phyloP scores from a whole-genome alignment of 30 jellyfish, hydroid and myxozoan genomes.

The Pseudorhiza aurosa region DNA sequence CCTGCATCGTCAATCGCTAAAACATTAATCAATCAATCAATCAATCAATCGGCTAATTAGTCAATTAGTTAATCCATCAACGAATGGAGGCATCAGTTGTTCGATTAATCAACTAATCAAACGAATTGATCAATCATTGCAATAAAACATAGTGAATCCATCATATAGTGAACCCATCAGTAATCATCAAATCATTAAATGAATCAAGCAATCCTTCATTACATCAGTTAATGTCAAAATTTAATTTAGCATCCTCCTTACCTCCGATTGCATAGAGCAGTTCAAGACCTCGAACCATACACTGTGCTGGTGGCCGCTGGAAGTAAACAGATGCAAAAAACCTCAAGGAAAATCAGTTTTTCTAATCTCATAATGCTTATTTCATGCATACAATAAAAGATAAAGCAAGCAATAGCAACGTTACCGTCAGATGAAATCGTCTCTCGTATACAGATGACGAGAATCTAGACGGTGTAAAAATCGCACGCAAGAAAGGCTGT shows the following conservation, averaged over 20 bases:
- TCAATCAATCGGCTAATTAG: neutral
- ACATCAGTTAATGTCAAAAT: neutral
- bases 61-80: neutral
- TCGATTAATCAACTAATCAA: neutral
- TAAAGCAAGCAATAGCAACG: no score
- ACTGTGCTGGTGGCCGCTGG: conserved; percentile 96
- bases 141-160: neutral
- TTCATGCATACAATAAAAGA: no score
- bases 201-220: neutral
- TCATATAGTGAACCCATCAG: no score
- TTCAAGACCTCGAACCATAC: conserved; percentile 97
- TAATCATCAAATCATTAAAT: neutral
- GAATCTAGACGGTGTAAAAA: no score
- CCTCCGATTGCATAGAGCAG: conserved; percentile 92
- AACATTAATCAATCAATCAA: neutral
- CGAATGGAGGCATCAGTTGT: neutral
- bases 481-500: no score
- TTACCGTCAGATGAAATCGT: no score
- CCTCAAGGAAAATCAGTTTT: no score
- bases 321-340: neutral
- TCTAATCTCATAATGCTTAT: no score
- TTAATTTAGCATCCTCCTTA: neutral
- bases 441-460: no score
- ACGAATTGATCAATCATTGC: conserved; percentile 6
- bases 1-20: conserved; percentile 83